Base-by-base conservation (phyloP, 2,888 invertebrate genomes). In the Chymomyza caudatula region DNA sequence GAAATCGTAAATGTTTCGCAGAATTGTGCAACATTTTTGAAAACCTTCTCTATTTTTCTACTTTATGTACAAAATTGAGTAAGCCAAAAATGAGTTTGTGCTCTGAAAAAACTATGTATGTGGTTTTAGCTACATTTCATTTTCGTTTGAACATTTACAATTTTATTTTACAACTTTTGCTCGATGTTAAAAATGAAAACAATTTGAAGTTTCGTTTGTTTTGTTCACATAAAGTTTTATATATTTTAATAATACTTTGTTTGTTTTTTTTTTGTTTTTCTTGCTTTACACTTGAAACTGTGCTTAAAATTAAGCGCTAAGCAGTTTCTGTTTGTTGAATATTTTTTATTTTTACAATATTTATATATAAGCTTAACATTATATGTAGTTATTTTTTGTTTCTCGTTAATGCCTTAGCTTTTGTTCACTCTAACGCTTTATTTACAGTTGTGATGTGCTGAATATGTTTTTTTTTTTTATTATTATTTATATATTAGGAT, bases 221-320 rank as follows among this genome's bases (percentile, higher is more conserved):
- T 53, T 63, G 54, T 70, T 75, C 73, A 76, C 69, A 65, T 65
- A 63, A 71, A 60, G 77, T 37, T 25, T 71, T 65, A 42, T 60
- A 77, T 85, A 81, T 67, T 79, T 85, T 80, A 85, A 72, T 80
- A 80, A 80, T 80, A 81, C 80, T 81, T 82, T 79, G 71, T 67
- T 65, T 74, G 81, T 68, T 63, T 67, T 68, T 63, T 64, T 22
- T 51, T 51, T 51, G 15, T 67, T 62, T 66, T 44, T 3, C 13
- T 51, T 20, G 71, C 65, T 78, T 75, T 85, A 81, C 75, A 71
- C 15, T 67, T 67, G n/a, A 67, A 76, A 60, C 22, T 65, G n/a
- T n/a, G 53, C 73, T 76, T 76, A 76, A 2, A 37, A 13, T 20
- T 63, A 73, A 76, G 51, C 69, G 73, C 76, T 67, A 72, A 75